These are phyloP conservation scores for Standfussiana lucernea DNA, from an alignment of 2,888 invertebrate genomes.

Conservation along the genomic window DNA sequence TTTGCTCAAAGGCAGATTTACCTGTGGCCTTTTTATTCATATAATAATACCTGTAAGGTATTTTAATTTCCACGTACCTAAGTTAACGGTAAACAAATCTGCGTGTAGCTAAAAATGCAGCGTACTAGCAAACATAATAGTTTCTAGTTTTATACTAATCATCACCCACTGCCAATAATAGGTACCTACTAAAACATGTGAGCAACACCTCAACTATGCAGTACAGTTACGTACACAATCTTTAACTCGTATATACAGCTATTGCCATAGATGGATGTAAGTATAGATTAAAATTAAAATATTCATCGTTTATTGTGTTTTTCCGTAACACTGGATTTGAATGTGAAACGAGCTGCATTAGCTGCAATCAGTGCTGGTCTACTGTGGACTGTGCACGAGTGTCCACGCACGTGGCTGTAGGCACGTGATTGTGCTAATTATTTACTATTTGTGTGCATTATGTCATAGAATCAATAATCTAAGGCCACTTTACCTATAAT, in stretches of 20 bases:
- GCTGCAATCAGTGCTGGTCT: conserved; percentile 6
- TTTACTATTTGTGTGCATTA: conserved; percentile 16
- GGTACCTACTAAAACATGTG: conserved; percentile 4
- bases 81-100: not conserved
- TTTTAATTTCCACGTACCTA: not conserved
- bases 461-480: conserved; percentile 1
- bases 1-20: not conserved
- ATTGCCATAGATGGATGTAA: not conserved
- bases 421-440: conserved; percentile 16
- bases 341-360: conserved; percentile 23
- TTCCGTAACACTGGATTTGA: conserved; percentile 21
- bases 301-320: conserved; percentile 36
- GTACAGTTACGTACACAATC: not conserved
- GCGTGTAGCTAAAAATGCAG: not conserved
- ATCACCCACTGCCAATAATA: not conserved
- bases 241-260: not conserved
- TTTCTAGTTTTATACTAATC: not conserved
- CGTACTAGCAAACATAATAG: not conserved
- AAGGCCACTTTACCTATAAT: not conserved
- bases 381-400: conserved; percentile 1
- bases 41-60: too few relatives aligned
- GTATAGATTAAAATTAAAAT: conserved; percentile 33
- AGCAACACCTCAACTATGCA: conserved; percentile 11
- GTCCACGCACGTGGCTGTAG: conserved; percentile 8
- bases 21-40: not conserved